Base-by-base conservation (phyloP, 2,113 vertebrate genomes). In the Aphyosemion australe region DNA sequence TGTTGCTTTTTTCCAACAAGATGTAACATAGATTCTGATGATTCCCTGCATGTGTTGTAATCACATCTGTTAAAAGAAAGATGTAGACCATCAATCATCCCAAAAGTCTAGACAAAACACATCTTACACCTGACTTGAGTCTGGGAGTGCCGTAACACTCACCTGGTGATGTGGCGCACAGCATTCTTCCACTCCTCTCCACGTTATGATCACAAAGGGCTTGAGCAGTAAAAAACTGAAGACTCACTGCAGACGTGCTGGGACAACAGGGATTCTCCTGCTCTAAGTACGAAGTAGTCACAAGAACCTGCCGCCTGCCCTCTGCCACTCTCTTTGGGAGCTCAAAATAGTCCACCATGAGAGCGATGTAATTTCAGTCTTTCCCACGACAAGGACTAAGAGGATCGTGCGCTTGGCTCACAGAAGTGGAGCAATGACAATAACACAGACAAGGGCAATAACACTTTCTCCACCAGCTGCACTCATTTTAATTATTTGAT, bases 351-450 rank as follows among this genome's bases (percentile, higher is more conserved):
- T 92, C 86, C 83, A 91, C 84, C 84, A 84, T 72, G 65, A 87
- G 91, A 91, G 89, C 65, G 85, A 94, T 93, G 91, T 93, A 92
- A 93, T 94, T 93, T 94, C 93, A 94, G 90, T 88, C 93, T 91
- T 92, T 93, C 92, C 91, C 92, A 93, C 90, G 90, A 92, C 89
- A 76, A 87, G 88, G 80, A 87, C 85, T 72, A 80, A 72, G 83
- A 79, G 80, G 86, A 84, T 71, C 55, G 45, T 70, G 85, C 76
- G 69, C 68, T 79, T 65, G 65, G 79, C 88, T 86, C 76, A 85
- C 83, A 84, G 74, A 61, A 56, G 61, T 78, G 72, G 52, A 76
- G 72, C 78, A 80, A 77, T 79, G 62, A 82, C 83, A 86, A 89
- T 82, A 89, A 85, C 69, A 78, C 1, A 68, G 72, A 73, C 72